These are phyloP conservation scores for Camponotus pennsylvanicus DNA, from an alignment of 1,140 invertebrate genomes.

Conservation along the genomic window DNA sequence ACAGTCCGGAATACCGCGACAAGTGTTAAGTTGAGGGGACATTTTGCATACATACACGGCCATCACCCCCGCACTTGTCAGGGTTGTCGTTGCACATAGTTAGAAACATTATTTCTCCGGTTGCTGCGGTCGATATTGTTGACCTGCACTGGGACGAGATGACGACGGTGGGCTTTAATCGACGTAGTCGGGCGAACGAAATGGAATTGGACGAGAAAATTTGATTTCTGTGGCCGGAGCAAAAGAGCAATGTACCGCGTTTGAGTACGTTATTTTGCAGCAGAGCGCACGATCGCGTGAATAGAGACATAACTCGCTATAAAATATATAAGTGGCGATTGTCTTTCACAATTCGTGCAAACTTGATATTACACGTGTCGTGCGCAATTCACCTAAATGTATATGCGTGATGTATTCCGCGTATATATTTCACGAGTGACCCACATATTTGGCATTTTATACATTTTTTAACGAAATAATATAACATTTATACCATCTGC, in stretches of 20 bases:
- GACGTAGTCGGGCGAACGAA: slow-evolving; percentile 46
- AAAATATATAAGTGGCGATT: neutral
- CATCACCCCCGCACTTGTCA: slow-evolving; percentile 15
- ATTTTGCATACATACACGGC: neutral
- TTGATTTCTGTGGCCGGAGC: slow-evolving; percentile 37
- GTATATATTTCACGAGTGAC: neutral
- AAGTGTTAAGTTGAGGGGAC: neutral
- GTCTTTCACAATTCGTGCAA: neutral
- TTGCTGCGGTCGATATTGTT: slow-evolving; percentile 41
- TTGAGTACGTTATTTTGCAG: slow-evolving; percentile 26
- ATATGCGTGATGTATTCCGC: neutral
- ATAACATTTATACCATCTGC: neutral
- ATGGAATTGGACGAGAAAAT: slow-evolving; percentile 57
- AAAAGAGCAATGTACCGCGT: neutral
- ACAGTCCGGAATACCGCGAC: neutral
- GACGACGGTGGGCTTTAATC: slow-evolving; percentile 44
- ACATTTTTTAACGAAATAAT: slow-evolving; percentile 36
- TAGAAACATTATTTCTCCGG: slow-evolving; percentile 23
- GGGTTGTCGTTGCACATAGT: slow-evolving; percentile 25
- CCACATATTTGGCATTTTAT: neutral
- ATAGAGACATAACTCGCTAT: slow-evolving; percentile 10
- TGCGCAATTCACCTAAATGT: neutral
- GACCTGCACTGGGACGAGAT: neutral
- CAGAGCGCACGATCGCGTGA: neutral
- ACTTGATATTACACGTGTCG: slow-evolving; percentile 16